Evolutionary conservation across 2,797 vertebrate species (phyloP).

Genomic region (Sebastes kiyomatsui): DNA sequence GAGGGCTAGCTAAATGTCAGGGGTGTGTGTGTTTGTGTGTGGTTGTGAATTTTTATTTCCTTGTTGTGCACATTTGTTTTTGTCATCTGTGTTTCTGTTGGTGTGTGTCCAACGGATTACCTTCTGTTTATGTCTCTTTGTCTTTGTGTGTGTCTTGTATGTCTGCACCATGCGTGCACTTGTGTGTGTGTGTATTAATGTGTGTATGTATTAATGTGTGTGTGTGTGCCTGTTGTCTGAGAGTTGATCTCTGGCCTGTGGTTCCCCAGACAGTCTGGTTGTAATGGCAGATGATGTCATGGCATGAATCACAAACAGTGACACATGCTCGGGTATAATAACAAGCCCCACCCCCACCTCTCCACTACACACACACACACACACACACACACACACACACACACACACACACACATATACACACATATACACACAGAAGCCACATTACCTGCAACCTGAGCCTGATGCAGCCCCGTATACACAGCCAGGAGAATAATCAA

Average conservation of each 20-base stretch:
- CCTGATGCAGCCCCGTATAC: slow-evolving; percentile 49
- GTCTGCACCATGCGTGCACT: background rate
- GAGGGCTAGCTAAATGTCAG: background rate
- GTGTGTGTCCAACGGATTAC: slow-evolving; percentile 2
- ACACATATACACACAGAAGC: slow-evolving; percentile 15
- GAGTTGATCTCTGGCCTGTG: slow-evolving; percentile 70
- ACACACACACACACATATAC: background rate
- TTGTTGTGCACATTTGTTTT: background rate
- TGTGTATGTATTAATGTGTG: slow-evolving; percentile 6
- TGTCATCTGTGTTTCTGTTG: slow-evolving; percentile 1
- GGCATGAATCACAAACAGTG: slow-evolving; percentile 80
- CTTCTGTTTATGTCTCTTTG: slow-evolving; percentile 14
- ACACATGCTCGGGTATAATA: slow-evolving; percentile 78
- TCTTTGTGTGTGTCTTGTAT: slow-evolving; percentile 1
- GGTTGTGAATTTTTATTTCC: background rate
- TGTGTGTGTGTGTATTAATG: background rate
- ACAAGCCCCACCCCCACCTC: slow-evolving; percentile 58
- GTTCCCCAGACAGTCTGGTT: slow-evolving; percentile 80
- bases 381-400: background rate
- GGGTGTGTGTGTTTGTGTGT: background rate
- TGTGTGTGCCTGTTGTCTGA: slow-evolving; percentile 44
- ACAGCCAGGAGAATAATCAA: slow-evolving; percentile 69
- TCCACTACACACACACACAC: background rate
- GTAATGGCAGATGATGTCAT: slow-evolving; percentile 86
- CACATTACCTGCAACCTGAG: slow-evolving; percentile 81